Conservation (phyloP, 2,113 vertebrate genomes). For the Aramus guarauna region DNA sequence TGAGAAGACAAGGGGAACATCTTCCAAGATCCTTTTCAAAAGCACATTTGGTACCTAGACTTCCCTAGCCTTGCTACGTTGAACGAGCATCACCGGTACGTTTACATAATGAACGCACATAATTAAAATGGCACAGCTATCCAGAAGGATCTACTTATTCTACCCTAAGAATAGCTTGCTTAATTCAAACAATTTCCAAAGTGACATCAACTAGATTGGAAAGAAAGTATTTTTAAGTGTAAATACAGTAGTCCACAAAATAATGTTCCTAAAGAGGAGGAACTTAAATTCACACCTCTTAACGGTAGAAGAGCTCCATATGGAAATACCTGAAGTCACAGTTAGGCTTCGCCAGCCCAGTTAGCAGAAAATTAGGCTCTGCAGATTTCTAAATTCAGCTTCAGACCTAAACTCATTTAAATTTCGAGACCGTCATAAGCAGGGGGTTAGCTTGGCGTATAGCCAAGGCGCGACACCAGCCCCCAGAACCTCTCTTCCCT, state of each 20-base stretch:
- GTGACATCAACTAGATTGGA: neutral
- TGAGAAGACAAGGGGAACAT: neutral
- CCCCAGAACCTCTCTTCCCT: neutral
- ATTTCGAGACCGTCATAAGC: neutral
- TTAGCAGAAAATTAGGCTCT: neutral
- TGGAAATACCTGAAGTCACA: conserved; percentile 7
- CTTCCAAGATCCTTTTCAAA: neutral
- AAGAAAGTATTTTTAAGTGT: neutral
- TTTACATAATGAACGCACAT: neutral
- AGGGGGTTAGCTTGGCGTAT: fast-evolving
- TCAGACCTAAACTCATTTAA: neutral
- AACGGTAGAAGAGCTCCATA: conserved; percentile 21
- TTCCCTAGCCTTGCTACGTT: neutral
- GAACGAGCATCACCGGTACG: neutral
- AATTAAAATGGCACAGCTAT: neutral
- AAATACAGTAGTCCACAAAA: neutral
- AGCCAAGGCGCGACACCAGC: neutral
- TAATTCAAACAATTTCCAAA: neutral
- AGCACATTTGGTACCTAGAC: neutral
- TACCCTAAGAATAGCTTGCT: neutral
- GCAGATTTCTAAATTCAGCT: neutral
- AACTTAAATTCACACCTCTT: conserved; percentile 11
- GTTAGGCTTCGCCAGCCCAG: neutral
- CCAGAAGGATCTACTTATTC: neutral
- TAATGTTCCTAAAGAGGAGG: neutral